Evolutionary conservation across 2,888 invertebrate species (phyloP).

Genomic region (Hypselothyrea guttata): DNA sequence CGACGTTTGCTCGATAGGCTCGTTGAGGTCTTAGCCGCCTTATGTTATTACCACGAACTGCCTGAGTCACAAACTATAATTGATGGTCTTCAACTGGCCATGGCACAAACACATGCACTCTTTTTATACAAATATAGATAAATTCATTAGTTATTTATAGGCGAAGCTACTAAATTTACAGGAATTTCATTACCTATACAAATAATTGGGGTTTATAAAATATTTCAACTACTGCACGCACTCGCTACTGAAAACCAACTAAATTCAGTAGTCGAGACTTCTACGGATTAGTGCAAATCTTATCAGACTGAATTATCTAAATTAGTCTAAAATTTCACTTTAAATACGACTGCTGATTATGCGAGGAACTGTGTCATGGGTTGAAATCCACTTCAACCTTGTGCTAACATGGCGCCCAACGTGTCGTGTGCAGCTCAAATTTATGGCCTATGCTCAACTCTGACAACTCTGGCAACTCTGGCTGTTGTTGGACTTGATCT

Average conservation of each 20-base stretch:
- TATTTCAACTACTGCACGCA: not conserved
- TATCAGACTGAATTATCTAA: constrained; percentile 38
- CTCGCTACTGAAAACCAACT: not conserved
- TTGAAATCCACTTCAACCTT: constrained; percentile 10
- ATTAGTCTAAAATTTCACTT: constrained; percentile 18
- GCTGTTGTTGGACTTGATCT: constrained; percentile 24
- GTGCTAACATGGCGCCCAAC: not conserved
- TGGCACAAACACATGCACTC: constrained; percentile 8
- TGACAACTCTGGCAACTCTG: constrained; percentile 33
- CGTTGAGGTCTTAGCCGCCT: constrained; percentile 7
- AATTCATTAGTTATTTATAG: too few relatives aligned
- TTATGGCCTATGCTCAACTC: constrained; percentile 25
- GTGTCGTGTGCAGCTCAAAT: constrained; percentile 12
- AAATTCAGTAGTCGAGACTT: constrained; percentile 20
- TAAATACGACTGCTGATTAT: too few relatives aligned
- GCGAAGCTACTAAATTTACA: too few relatives aligned
- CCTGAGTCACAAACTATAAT: constrained; percentile 34
- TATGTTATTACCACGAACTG: constrained; percentile 10
- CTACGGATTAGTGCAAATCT: constrained; percentile 7
- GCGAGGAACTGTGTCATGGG: constrained; percentile 5
- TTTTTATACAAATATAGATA: too few relatives aligned
- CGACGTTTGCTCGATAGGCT: constrained; percentile 9
- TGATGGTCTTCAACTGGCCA: constrained; percentile 30
- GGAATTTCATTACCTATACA: too few relatives aligned
- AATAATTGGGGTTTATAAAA: not conserved